These are phyloP conservation scores for Emys orbicularis DNA, from an alignment of 2,797 vertebrate genomes.

Conservation along the genomic window DNA sequence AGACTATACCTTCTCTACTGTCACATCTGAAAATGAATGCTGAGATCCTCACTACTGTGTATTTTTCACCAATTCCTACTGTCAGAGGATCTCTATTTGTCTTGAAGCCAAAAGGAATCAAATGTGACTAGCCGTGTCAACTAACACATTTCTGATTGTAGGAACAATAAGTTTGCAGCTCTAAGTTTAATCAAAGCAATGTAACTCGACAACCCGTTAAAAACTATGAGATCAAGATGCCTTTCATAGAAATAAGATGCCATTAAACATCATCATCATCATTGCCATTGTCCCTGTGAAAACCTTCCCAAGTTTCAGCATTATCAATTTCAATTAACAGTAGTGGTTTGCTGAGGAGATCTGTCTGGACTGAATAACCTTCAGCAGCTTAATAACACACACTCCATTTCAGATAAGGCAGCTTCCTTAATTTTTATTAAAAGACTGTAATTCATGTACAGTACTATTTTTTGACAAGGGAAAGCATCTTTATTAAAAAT, in stretches of 20 bases:
- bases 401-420: neutral
- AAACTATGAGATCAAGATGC: neutral
- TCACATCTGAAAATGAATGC: neutral
- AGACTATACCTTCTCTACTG: neutral
- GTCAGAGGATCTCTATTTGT: neutral
- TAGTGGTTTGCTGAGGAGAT: neutral
- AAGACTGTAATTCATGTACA: neutral
- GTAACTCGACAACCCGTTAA: constrained; percentile 1
- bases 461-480: neutral
- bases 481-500: neutral
- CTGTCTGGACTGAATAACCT: constrained; percentile 18
- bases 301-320: constrained; percentile 8
- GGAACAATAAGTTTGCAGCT: neutral
- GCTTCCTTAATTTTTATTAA: neutral
- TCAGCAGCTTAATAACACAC: neutral
- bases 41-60: neutral
- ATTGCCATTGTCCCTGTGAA: neutral
- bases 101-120: neutral
- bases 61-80: neutral
- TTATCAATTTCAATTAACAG: constrained; percentile 33
- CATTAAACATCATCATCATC: neutral
- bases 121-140: fast-evolving
- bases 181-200: constrained; percentile 39
- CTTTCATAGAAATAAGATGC: constrained; percentile 6
- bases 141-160: neutral